phyloP scores from a whole-genome alignment of 1,140 invertebrate genomes.

The Daktulosphaira vitifoliae region DNA sequence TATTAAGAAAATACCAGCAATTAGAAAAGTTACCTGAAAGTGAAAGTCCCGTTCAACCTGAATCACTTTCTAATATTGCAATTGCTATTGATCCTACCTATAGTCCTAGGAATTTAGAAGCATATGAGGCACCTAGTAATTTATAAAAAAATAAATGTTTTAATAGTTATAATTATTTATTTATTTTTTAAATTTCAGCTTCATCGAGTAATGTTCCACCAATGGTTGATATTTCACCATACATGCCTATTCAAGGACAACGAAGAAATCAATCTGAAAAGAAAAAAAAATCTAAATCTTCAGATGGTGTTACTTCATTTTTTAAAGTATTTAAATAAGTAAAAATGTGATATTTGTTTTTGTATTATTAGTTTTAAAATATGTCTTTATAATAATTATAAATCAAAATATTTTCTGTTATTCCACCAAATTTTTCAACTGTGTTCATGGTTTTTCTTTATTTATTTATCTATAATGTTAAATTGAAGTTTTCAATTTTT shows the following conservation, averaged over 20 bases:
- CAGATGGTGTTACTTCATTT: constrained; percentile 31
- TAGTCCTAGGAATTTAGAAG: constrained; percentile 36
- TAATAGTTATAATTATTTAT: too few relatives aligned
- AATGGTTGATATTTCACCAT: constrained; percentile 49
- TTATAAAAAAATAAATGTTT: not conserved
- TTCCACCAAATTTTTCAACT: constrained; percentile 18
- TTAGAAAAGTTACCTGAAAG: constrained; percentile 39
- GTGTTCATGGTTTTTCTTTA: too few relatives aligned
- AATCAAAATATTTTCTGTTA: constrained; percentile 31
- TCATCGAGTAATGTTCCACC: not conserved
- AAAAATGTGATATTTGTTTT: too few relatives aligned
- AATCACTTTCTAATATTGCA: constrained; percentile 47
- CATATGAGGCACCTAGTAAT: not conserved
- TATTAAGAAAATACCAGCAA: constrained; percentile 49
- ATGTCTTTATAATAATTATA: constrained; percentile 1
- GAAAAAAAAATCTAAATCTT: constrained; percentile 40
- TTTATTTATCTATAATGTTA: too few relatives aligned
- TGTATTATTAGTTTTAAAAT: not conserved
- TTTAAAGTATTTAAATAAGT: constrained; percentile 29
- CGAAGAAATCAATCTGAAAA: constrained; percentile 48
- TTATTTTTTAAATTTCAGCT: not conserved
- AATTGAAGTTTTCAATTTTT: too few relatives aligned
- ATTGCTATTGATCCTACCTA: constrained; percentile 55
- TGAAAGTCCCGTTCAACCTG: not conserved
- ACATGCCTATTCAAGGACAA: constrained; percentile 72